These are phyloP conservation scores for Orthochromis malagaraziensis DNA, from an alignment of 2,113 vertebrate genomes.

Conservation along the genomic window DNA sequence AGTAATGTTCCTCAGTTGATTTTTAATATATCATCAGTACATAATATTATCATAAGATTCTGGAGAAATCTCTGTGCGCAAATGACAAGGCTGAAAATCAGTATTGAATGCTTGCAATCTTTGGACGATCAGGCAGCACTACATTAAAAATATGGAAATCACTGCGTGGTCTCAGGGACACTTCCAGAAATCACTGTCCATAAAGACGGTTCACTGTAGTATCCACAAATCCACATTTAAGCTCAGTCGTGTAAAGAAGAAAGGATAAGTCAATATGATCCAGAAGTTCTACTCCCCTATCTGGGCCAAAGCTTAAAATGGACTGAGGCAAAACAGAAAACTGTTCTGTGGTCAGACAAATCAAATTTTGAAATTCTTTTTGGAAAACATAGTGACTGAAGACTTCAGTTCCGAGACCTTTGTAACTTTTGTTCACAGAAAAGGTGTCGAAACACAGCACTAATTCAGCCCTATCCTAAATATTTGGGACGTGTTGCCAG, in stretches of 20 bases:
- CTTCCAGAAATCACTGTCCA: not conserved
- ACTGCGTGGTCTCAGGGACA: not conserved
- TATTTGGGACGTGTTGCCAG: accelerated
- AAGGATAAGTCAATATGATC: not conserved
- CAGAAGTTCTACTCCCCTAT: not conserved
- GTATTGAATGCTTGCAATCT: not conserved
- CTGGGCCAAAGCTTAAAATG: accelerated
- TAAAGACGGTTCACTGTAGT: not conserved
- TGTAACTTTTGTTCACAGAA: not conserved
- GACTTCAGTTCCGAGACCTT: not conserved
- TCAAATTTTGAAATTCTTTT: not conserved
- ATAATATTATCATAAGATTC: not conserved
- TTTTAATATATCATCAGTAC: not conserved
- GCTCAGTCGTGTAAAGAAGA: not conserved
- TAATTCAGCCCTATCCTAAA: accelerated
- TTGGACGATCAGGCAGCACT: not conserved
- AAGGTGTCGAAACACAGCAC: accelerated
- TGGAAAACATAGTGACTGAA: not conserved
- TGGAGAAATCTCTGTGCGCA: not conserved
- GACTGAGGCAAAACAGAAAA: not conserved
- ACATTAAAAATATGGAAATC: not conserved
- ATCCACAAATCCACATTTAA: not conserved
- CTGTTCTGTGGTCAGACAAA: not conserved
- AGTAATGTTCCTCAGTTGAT: not conserved
- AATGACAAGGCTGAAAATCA: accelerated